Evolutionary conservation across 2,113 vertebrate genomes (phyloP).

Genomic region (Synchiropus splendidus): DNA sequence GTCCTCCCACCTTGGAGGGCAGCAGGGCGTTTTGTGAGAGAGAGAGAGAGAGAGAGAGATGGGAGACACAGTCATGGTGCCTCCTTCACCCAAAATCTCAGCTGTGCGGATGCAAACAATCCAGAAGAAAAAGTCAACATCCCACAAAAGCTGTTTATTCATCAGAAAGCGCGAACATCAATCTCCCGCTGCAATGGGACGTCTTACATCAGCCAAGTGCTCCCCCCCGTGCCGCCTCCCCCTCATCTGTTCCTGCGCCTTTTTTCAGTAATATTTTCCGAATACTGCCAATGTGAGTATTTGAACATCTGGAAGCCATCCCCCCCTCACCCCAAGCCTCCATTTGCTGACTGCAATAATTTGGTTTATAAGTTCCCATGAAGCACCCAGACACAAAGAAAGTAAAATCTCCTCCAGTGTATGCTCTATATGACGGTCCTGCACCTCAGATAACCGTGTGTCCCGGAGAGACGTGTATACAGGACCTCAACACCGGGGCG

Average conservation of each 20-base stretch:
- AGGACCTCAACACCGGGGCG: conserved; percentile 8
- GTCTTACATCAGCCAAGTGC: conserved; percentile 26
- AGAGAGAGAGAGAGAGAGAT: no score
- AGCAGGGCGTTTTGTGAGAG: no score
- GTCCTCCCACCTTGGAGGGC: no score
- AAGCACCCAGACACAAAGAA: conserved; percentile 21
- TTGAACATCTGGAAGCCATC: conserved; percentile 70
- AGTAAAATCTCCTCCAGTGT: conserved; percentile 30
- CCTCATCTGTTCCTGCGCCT: no score
- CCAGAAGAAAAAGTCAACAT: no score
- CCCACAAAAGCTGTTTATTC: no score
- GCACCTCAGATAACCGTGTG: neutral
- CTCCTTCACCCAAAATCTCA: no score
- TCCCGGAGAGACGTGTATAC: conserved; percentile 1
- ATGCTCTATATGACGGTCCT: conserved; percentile 3
- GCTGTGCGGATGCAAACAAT: no score
- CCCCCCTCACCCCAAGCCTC: conserved; percentile 18
- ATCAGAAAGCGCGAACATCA: no score
- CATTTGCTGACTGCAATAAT: conserved; percentile 57
- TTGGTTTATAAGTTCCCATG: conserved; percentile 63
- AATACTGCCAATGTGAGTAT: conserved; percentile 49
- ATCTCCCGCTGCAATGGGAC: neutral
- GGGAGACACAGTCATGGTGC: no score
- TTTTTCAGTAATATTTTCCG: conserved; percentile 37
- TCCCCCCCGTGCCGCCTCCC: no score